A percentile compares a stretch with the other conserved stretches of the same genome.
phyloP scores from a whole-genome alignment of 2,113 vertebrate species.

The Sardina pilchardus region DNA sequence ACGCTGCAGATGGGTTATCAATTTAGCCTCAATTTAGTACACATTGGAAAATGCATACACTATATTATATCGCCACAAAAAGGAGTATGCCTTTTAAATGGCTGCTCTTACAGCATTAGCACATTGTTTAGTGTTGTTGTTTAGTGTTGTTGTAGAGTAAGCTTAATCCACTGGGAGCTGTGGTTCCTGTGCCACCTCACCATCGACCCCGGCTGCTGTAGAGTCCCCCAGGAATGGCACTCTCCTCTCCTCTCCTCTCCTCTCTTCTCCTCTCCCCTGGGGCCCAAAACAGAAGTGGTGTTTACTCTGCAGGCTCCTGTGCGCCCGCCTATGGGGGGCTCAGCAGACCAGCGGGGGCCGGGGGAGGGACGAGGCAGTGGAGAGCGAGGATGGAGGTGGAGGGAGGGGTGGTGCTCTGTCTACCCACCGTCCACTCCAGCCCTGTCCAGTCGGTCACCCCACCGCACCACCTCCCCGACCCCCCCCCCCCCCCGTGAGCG shows the following conservation, averaged over 20 bases:
- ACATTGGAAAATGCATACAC: no score
- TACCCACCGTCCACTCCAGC: not conserved
- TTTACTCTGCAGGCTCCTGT: slow-evolving; percentile 72
- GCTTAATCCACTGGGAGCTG: not conserved
- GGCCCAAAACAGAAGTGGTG: slow-evolving; percentile 80
- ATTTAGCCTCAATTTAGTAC: no score
- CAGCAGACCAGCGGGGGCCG: no score
- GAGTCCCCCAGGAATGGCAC: slow-evolving; percentile 42
- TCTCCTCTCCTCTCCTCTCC: slow-evolving; percentile 41
- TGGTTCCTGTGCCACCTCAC: not conserved
- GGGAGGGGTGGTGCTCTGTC: not conserved
- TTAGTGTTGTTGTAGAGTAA: not conserved
- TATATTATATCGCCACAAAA: no score
- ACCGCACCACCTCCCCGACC: not conserved
- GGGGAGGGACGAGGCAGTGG: not conserved
- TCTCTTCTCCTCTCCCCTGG: slow-evolving; percentile 49
- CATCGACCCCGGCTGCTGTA: slow-evolving; percentile 33
- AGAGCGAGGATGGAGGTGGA: not conserved
- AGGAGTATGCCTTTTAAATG: no score
- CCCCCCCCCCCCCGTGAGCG: slow-evolving; percentile 48
- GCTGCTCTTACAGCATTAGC: no score
- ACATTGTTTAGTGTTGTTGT: no score
- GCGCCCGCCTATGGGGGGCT: slow-evolving; percentile 46
- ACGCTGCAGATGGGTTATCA: no score
- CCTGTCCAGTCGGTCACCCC: not conserved